phyloP scores from a whole-genome alignment of 2,113 vertebrate genomes.

The Ahaetulla prasina region DNA sequence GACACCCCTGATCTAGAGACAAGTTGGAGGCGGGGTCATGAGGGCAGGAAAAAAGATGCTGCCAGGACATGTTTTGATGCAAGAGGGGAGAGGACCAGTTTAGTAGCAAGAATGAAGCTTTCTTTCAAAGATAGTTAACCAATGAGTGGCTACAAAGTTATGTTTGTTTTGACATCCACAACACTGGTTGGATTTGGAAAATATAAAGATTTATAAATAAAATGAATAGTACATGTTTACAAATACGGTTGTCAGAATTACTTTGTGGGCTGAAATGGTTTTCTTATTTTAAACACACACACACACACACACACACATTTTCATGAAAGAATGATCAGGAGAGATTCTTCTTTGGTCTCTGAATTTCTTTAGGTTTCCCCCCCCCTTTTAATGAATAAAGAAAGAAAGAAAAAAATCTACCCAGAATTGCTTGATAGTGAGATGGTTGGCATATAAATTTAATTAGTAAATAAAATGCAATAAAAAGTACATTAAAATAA shows the following conservation, averaged over 20 bases:
- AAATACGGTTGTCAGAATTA: constrained; percentile 25
- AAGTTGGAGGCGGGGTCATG: not conserved
- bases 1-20: not conserved
- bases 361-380: too few species aligned
- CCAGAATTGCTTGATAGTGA: not conserved
- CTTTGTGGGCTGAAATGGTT: constrained; percentile 18
- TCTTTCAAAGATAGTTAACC: constrained; percentile 44
- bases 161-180: constrained; percentile 53
- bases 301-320: not conserved
- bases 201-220: constrained; percentile 21
- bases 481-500: not conserved
- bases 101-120: constrained; percentile 34
- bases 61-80: not conserved
- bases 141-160: constrained; percentile 26
- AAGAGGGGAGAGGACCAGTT: not conserved
- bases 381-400: not conserved
- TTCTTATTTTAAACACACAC: constrained; percentile 16
- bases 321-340: not conserved
- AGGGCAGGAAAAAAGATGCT: not conserved
- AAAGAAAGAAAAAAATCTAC: not conserved
- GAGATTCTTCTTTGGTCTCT: not conserved
- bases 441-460: not conserved
- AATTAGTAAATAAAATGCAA: not conserved
- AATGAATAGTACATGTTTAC: constrained; percentile 49
- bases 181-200: constrained; percentile 42